phyloP scores from a whole-genome alignment of 2,888 invertebrate species.

The Monopis laevigella region DNA sequence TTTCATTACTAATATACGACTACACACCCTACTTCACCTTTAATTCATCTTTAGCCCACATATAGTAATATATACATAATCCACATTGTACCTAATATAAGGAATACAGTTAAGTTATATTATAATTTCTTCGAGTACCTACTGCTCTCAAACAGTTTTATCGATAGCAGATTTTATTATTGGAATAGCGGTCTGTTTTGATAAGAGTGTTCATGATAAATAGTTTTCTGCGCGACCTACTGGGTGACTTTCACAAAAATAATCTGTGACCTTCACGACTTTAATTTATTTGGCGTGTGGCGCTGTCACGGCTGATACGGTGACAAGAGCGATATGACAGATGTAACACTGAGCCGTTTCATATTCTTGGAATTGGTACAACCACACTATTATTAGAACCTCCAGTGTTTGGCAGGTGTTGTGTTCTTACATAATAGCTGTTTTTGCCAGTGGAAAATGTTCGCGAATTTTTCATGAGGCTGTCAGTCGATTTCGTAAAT shows the following conservation, averaged over 20 bases:
- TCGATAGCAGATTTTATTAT: no score
- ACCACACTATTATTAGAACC: slow-evolving; percentile 12
- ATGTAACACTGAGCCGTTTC: slow-evolving; percentile 11
- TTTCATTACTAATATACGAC: no score
- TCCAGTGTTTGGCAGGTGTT: slow-evolving; percentile 20
- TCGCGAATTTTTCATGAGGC: slow-evolving; percentile 5
- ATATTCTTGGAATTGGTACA: slow-evolving; percentile 15
- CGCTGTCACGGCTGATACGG: slow-evolving; percentile 8
- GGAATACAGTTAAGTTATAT: no score
- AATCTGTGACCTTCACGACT: slow-evolving; percentile 27
- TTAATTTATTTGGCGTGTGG: slow-evolving; percentile 37
- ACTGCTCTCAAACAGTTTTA: no score
- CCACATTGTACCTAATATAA: no score
- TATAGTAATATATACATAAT: no score
- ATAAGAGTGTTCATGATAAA: no score
- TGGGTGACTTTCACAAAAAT: slow-evolving; percentile 9
- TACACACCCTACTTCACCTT: no score
- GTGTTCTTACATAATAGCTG: slow-evolving; percentile 15
- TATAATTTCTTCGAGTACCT: no score
- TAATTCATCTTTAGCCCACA: no score
- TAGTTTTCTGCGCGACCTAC: slow-evolving; percentile 11
- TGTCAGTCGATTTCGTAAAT: no score
- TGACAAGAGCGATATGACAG: slow-evolving; percentile 13
- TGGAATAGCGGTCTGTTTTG: no score
- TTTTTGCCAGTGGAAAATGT: slow-evolving; percentile 6